phyloP scores from a whole-genome alignment of 2,888 invertebrate genomes.

The Callimorpha dominula region DNA sequence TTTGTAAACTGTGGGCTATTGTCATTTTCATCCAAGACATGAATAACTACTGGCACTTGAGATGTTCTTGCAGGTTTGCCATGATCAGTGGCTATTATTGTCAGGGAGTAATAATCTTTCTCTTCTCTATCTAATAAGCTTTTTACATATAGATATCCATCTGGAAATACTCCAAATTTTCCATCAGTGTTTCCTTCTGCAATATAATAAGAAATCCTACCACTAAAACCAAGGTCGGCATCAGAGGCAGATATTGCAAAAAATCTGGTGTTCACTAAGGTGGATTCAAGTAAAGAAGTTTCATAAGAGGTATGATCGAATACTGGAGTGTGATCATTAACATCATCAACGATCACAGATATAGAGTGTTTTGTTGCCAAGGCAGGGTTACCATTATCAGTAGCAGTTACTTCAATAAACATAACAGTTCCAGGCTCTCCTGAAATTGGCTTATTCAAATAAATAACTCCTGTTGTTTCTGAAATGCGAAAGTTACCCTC shows the following conservation, averaged over 20 bases:
- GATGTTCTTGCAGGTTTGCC: conserved; percentile 93
- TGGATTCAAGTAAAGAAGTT: conserved; percentile 96
- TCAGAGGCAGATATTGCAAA: conserved; percentile 96
- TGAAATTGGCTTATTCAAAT: conserved; percentile 92
- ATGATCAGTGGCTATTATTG: conserved; percentile 93
- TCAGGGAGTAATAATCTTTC: conserved; percentile 96
- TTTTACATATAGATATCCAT: conserved; percentile 96
- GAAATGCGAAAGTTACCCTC: conserved; percentile 94
- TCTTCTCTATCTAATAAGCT: conserved; percentile 95
- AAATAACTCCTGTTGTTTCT: conserved; percentile 95
- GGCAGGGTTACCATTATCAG: conserved; percentile 93
- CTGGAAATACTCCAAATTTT: conserved; percentile 98
- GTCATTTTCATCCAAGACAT: conserved; percentile 98
- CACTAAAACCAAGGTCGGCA: conserved; percentile 93
- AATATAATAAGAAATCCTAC: conserved; percentile 93
- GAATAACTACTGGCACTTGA: conserved; percentile 96
- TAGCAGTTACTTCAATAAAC: conserved; percentile 92
- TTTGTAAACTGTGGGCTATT: conserved; percentile 97
- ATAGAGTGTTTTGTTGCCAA: conserved; percentile 92
- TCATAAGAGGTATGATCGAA: conserved; percentile 97
- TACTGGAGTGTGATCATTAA: conserved; percentile 98
- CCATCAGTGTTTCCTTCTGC: conserved; percentile 94
- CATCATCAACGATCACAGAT: conserved; percentile 92
- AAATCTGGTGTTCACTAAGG: conserved; percentile 95
- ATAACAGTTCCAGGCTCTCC: conserved; percentile 91